These are phyloP conservation scores for Coreoperca whiteheadi DNA, from an alignment of 2,113 vertebrate species.

Conservation along the genomic window DNA sequence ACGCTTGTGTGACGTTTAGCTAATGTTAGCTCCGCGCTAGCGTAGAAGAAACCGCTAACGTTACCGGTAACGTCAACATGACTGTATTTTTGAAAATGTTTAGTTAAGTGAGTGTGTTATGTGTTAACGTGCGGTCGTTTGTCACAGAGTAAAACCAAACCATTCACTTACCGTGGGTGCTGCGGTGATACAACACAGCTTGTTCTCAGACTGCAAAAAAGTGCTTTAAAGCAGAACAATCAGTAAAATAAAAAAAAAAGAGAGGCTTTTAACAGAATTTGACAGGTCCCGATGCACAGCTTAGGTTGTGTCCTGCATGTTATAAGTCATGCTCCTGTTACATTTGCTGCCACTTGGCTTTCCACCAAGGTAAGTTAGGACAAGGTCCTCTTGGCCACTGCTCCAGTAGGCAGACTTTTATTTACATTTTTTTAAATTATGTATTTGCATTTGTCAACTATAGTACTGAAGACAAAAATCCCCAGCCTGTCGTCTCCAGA, in stretches of 20 bases:
- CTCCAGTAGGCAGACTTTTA: no score
- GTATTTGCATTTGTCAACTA: background rate
- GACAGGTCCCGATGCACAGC: accelerated
- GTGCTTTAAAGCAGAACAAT: background rate
- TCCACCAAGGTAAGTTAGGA: background rate
- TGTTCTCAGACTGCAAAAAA: background rate
- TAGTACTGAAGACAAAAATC: background rate
- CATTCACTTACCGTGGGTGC: no score
- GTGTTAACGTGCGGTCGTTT: background rate
- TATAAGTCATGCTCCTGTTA: background rate
- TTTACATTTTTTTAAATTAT: background rate
- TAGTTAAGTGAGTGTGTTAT: background rate
- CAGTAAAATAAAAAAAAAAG: no score
- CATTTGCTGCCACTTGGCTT: constrained; percentile 1
- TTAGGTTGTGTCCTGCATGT: background rate
- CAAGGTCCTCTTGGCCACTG: background rate
- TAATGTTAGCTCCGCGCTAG: constrained; percentile 30
- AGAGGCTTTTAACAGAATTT: background rate
- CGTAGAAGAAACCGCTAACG: background rate
- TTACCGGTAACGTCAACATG: no score
- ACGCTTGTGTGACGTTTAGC: background rate
- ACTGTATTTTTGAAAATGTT: background rate
- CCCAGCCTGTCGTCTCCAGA: background rate
- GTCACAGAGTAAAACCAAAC: background rate
- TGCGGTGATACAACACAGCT: background rate